Evolutionary conservation across 2,113 vertebrate species (phyloP), one percentile per base, ranked within the genome.

Genomic region (Xiphorhynchus elegans): DNA sequence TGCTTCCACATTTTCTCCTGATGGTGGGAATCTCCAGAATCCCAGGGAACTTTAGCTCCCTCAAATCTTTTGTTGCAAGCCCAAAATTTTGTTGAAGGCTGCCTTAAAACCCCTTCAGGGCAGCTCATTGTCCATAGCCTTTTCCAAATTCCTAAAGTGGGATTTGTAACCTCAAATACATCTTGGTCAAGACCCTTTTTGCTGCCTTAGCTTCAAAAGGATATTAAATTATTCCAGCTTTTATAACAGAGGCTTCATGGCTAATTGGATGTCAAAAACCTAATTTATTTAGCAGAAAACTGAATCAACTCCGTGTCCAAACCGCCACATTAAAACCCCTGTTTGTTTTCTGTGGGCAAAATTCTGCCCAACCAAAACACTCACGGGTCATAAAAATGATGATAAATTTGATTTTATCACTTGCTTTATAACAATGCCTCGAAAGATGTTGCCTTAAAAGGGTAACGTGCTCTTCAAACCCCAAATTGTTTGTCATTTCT

Each of bases 401-500:
- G 76, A 64, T 64, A 75, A 68, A 89, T 76, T 66, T 68, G 80
- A 92, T 96, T 90, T 96, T 95, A 93, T 94, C 96, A 21, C 88
- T 69, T 25, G 29, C 80, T 90, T 79, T 90, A 81, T 85, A 91
- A 90, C 88, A 95, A 88, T 85, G 75, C 79, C 73, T 94, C 56
- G 12, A 95, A 68, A 10, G 56, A 9, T 39, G n/a, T 94, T 82
- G 44, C 95, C 96, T 96, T 96, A 96, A 95, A 96, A 96, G 95
- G 95, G n/a, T 60, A 92, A 87, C 95, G 39, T 64, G 76, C 81
- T 89, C 83, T 90, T 93, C 93, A 94, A 92, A 84, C 77, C 84
- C 93, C 76, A 96, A 93, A 96, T 93, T 96, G 96, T 96, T 97
- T 97, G 95, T 95, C 86, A 90, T 96, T 90, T 97, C 95, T 97